Conservation (phyloP, 2,113 vertebrate genomes). For the Rhombomys opimus region DNA sequence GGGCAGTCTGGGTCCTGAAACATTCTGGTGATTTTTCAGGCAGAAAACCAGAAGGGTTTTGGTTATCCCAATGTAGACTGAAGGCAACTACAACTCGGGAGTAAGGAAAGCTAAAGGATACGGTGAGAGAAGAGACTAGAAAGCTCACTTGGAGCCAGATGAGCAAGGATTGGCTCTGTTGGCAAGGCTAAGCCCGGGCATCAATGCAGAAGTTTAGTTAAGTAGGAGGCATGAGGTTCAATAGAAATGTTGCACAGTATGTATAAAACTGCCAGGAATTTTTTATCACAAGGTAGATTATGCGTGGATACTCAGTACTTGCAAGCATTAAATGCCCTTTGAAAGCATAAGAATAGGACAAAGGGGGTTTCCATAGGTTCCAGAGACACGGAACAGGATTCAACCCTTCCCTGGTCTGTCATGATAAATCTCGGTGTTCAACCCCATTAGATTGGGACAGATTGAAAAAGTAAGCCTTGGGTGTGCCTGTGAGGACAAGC, state of each 20-base stretch:
- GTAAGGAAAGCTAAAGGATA: not conserved
- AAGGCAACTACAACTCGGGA: not conserved
- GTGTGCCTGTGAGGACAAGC: not conserved
- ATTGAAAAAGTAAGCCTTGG: not conserved
- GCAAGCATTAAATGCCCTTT: not conserved
- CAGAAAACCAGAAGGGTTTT: not conserved
- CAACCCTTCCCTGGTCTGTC: not conserved
- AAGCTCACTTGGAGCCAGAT: not conserved
- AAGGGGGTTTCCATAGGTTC: not conserved
- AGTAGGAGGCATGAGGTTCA: not conserved
- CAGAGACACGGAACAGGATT: not conserved
- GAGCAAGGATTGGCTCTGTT: not conserved
- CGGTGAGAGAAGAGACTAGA: not conserved
- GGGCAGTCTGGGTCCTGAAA: not conserved
- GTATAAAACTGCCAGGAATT: not conserved
- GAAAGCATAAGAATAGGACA: not conserved
- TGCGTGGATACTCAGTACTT: not conserved
- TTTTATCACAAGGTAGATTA: not conserved
- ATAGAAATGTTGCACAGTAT: fast-evolving
- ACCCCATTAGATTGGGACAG: not conserved
- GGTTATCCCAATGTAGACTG: not conserved
- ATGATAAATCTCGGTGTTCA: not conserved
- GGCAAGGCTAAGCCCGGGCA: not conserved
- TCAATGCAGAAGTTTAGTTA: not conserved
- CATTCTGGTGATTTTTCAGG: not conserved